Evolutionary conservation across 37 sponge, comb jelly and placozoan species (phyloP).

Genomic region (Agelas oroides): DNA sequence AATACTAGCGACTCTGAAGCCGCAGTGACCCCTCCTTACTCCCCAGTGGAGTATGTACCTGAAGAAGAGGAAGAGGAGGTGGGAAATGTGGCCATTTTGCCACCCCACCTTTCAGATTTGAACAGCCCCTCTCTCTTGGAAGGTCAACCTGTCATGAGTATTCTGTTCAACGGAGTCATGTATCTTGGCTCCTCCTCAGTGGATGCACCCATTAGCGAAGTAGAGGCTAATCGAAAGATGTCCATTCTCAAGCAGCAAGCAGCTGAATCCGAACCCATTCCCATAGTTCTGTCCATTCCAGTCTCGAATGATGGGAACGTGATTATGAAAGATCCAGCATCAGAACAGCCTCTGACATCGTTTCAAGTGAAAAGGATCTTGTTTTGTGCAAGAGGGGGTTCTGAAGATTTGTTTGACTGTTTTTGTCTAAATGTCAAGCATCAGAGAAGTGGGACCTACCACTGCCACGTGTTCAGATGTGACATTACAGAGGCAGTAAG

Average conservation of each 20-base stretch:
- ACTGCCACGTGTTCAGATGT: constrained; percentile 85
- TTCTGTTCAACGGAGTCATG: constrained; percentile 56
- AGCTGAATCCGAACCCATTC: constrained; percentile 54
- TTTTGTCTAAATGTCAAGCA: constrained; percentile 80
- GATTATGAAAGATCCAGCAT: constrained; percentile 65
- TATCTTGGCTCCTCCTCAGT: constrained; percentile 90
- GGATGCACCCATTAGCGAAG: constrained; percentile 87
- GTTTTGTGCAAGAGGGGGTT: constrained; percentile 88
- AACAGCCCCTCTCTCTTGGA: background rate
- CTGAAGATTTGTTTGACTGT: constrained; percentile 72
- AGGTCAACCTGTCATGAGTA: constrained; percentile 29
- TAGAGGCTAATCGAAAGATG: constrained; percentile 86
- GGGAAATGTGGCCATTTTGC: background rate
- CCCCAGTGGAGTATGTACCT: background rate
- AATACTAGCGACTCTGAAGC: constrained; percentile 41
- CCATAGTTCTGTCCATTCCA: constrained; percentile 71
- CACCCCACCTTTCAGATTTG: background rate
- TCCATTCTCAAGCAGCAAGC: constrained; percentile 68
- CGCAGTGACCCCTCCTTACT: constrained; percentile 9
- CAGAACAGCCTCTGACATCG: constrained; percentile 43
- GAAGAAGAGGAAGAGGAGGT: constrained; percentile 16
- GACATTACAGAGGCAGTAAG: constrained; percentile 54
- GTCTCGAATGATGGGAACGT: constrained; percentile 61
- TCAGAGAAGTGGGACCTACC: constrained; percentile 65
- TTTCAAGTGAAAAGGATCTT: constrained; percentile 66